phyloP scores from a whole-genome alignment of 2,797 vertebrate species.

The Leptatherina wallacei region DNA sequence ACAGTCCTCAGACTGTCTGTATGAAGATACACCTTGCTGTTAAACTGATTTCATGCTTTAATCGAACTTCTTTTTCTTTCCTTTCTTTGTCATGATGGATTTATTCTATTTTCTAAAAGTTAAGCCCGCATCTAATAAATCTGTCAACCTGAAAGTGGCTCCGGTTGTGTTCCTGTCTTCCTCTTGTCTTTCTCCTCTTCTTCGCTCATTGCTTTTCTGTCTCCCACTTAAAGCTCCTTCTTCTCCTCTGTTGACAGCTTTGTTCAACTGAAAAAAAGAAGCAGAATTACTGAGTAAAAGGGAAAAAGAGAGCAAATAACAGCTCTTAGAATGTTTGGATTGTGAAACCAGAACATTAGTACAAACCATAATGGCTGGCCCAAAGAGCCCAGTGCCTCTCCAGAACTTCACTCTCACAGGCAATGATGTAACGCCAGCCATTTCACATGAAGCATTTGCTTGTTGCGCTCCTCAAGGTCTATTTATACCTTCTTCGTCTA shows the following conservation, averaged over 20 bases:
- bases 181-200: slow-evolving; percentile 22
- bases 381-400: slow-evolving; percentile 74
- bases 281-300: slow-evolving; percentile 81
- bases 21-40: slow-evolving; percentile 63
- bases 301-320: slow-evolving; percentile 85
- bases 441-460: slow-evolving; percentile 86
- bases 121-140: neutral
- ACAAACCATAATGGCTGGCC: slow-evolving; percentile 88
- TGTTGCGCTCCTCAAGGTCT: slow-evolving; percentile 83
- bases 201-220: slow-evolving; percentile 55
- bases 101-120: neutral
- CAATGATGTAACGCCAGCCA: slow-evolving; percentile 86
- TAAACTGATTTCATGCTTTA: slow-evolving; percentile 34
- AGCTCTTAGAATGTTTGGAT: slow-evolving; percentile 86
- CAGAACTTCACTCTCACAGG: slow-evolving; percentile 82
- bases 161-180: neutral
- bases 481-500: slow-evolving; percentile 84
- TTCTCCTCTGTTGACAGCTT: slow-evolving; percentile 77
- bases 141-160: slow-evolving; percentile 5
- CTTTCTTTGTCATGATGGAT: neutral
- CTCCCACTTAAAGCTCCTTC: slow-evolving; percentile 73
- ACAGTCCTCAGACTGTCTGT: slow-evolving; percentile 58
- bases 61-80: slow-evolving; percentile 21
- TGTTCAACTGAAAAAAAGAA: slow-evolving; percentile 72
- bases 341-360: slow-evolving; percentile 89